Evolutionary conservation across 1,140 invertebrate genomes (phyloP), one percentile per base, ranked within the genome.

Genomic region (Drosophila kikkawai): DNA sequence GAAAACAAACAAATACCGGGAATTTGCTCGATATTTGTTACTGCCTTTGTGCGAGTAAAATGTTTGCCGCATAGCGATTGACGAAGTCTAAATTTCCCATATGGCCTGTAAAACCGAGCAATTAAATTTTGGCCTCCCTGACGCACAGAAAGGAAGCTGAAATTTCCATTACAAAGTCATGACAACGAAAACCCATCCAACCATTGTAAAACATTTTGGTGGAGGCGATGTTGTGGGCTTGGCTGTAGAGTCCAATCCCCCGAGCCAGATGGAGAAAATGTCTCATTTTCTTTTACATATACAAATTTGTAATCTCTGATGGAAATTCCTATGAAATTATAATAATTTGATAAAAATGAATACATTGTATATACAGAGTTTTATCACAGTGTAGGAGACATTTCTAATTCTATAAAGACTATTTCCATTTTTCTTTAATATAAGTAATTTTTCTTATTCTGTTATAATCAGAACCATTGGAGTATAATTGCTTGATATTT

Each of bases 161-260:
- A 74, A 76, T 60, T 84, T 64, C 68, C 76, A 83, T 83, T 83
- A 80, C 56, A 84, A 70, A 70, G 70, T 82, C 80, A 75, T 75
- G 65, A 75, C 77, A 68, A 73, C 59, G 22, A 15, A 84, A 80
- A 61, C 41, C 51, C 77, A 77, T 44, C 59, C 66, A 53, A 41
- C 71, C 82, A 74, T 84, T 55, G 44, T 34, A 36, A 47, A 69
- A 64, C 17, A 47, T 47, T 65, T 32, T 42, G n/a, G 37, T 70
- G 19, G 32, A 41, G 39, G 53, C 51, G 44, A 19, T 65, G 19
- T 55, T 55, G 34, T 37, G 19, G 69, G 67, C 44, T 73, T 73
- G 69, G 67, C 44, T n/a, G n/a, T 22, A 37, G 32, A 58, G 36
- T 9, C 11, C 3, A 70, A 50, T n/a, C n/a, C 67, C 71, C 69